Conservation (phyloP, 2,797 vertebrate genomes). For the Falco columbarius region DNA sequence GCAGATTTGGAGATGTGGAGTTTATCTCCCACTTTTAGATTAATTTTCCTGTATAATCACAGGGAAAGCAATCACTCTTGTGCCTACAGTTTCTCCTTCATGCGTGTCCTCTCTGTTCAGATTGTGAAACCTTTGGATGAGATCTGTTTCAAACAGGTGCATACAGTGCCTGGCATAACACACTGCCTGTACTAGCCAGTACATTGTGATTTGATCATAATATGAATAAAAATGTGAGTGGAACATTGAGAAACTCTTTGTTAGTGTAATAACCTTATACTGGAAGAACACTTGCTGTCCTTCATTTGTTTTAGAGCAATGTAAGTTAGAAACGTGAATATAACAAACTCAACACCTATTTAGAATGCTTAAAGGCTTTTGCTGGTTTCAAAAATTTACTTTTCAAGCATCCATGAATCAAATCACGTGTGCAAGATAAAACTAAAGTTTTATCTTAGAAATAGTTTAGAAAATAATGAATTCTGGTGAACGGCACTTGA, state of each 20-base stretch:
- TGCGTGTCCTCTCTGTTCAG: not conserved
- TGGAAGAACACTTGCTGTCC: not conserved
- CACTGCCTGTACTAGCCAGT: not conserved
- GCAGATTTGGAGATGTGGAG: not conserved
- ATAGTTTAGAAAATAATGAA: not conserved
- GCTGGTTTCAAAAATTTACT: not conserved
- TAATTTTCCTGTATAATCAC: not conserved
- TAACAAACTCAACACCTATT: not conserved
- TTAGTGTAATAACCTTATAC: not conserved
- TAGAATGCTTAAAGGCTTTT: not conserved
- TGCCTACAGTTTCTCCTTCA: not conserved
- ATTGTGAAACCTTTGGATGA: not conserved
- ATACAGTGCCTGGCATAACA: not conserved
- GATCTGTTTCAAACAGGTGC: not conserved
- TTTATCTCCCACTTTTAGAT: not conserved
- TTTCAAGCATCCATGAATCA: not conserved
- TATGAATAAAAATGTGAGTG: not conserved
- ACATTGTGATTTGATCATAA: not conserved
- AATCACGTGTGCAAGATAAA: not conserved
- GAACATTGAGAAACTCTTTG: not conserved
- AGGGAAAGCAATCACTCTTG: not conserved
- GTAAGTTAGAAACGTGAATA: not conserved
- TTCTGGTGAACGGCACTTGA: not conserved
- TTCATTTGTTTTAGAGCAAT: not conserved
- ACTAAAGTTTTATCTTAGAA: not conserved